Base-by-base conservation (phyloP, 2,113 vertebrate genomes). In the Pelecanoides urinatrix region DNA sequence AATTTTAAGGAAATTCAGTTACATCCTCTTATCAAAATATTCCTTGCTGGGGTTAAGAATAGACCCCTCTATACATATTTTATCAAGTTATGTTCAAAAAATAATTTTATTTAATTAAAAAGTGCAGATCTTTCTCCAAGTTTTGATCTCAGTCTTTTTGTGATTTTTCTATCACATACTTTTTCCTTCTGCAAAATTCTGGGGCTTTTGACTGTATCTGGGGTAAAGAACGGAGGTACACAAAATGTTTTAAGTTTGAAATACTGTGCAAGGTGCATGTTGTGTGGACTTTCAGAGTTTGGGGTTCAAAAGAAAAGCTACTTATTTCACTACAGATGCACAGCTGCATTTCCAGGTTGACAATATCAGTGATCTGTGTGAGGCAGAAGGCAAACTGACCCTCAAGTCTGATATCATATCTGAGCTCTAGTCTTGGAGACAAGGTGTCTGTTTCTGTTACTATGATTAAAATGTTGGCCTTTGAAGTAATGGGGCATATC, bases 1-100 rank as follows among this genome's bases (percentile, higher is more conserved):
- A 97, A 97, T 97, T 97, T 96, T 88, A 84, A 94, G 77, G 66
- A 95, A 96, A 93, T 89, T 91, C 95, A 73, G 49, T 76, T 90
- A 91, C 83, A 76, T 87, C 58, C 66, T 82, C 66, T 75, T 94
- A 92, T 89, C 88, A 95, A 97, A 95, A 96, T 96, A 95, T 94
- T 70, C 76, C 56, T 90, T 82, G 70, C 55, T 87, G 50, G 44
- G 62, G 40, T 95, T 94, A 85, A 91, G 84, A 94, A 96, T 89
- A 95, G 83, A 73, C 19, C 30, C 45, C 30, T 81, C 38, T 70
- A 11, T 94, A 65, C 87, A 78, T 95, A 86, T 93, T 80, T 92
- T 71, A 94, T 81, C 1, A 2, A 84, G 27, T 53, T 78, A 80
- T 45, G 20, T 72, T 90, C 59, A 45, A 92, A 92, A 94, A 61